phyloP scores from a whole-genome alignment of 2,113 vertebrate genomes.

The Machaerirhynchus nigripectus region DNA sequence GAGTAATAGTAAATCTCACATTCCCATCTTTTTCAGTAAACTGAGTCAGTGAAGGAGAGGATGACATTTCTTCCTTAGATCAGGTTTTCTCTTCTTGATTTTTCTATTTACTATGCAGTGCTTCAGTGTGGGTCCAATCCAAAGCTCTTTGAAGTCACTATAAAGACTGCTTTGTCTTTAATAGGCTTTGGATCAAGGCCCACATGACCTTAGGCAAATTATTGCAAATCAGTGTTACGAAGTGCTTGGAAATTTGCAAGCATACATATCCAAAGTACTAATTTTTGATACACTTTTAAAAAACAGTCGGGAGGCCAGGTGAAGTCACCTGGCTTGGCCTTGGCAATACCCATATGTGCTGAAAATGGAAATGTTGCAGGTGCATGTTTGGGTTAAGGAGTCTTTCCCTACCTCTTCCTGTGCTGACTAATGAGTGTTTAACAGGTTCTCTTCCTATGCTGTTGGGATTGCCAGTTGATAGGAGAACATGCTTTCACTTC shows the following conservation, averaged over 20 bases:
- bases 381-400: background rate
- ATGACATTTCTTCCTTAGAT: background rate
- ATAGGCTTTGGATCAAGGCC: constrained; percentile 22
- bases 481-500: background rate
- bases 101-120: background rate
- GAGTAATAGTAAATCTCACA: fast-evolving
- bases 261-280: background rate
- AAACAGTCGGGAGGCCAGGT: background rate
- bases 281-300: background rate
- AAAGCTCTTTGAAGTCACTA: constrained; percentile 45
- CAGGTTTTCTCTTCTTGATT: background rate
- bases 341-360: background rate
- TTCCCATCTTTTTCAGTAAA: background rate
- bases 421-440: background rate
- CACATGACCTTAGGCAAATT: constrained; percentile 32
- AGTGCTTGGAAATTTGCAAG: background rate
- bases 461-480: background rate
- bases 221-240: background rate
- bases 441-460: background rate
- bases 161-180: constrained; percentile 31
- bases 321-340: background rate
- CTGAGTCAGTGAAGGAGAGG: background rate
- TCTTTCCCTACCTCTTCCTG: background rate
- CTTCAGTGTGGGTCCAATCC: background rate
- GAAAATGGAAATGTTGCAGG: background rate